Conservation (phyloP, 2,797 vertebrate genomes). For the Salmo trutta region DNA sequence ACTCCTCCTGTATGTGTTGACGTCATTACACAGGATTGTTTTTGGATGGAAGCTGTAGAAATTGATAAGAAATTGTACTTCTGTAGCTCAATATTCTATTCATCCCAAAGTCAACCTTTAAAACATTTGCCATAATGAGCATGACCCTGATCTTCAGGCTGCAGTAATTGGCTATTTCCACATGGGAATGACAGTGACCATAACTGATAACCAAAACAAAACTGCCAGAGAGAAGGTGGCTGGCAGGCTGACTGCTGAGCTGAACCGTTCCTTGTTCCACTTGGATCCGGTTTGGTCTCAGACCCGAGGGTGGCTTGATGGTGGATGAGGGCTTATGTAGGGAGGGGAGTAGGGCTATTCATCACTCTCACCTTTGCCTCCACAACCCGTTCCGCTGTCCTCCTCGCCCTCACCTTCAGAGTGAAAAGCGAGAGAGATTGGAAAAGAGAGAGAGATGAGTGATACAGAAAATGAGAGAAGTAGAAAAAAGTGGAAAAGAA, state of each 20-base stretch:
- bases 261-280: conserved; percentile 58
- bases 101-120: too few relatives aligned
- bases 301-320: conserved; percentile 62
- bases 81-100: too few relatives aligned
- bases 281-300: conserved; percentile 68
- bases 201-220: conserved; percentile 54
- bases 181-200: conserved; percentile 53
- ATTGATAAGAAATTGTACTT: too few relatives aligned
- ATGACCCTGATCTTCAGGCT: conserved; percentile 1
- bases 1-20: too few relatives aligned
- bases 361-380: conserved; percentile 77
- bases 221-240: conserved; percentile 36
- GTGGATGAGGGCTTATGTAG: conserved; percentile 61
- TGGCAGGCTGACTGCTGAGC: conserved; percentile 45
- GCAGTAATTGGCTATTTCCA: conserved; percentile 72
- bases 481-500: too few relatives aligned
- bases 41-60: too few relatives aligned
- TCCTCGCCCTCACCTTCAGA: conserved; percentile 67
- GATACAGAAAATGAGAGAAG: too few relatives aligned
- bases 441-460: too few relatives aligned
- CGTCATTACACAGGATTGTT: too few relatives aligned
- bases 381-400: conserved; percentile 75
- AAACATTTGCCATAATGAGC: not conserved
- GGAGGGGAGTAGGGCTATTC: conserved; percentile 74
- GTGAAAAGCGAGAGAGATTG: not conserved